Evolutionary conservation across 2,888 invertebrate genomes (phyloP).

Genomic region (Chrysolina americana): DNA sequence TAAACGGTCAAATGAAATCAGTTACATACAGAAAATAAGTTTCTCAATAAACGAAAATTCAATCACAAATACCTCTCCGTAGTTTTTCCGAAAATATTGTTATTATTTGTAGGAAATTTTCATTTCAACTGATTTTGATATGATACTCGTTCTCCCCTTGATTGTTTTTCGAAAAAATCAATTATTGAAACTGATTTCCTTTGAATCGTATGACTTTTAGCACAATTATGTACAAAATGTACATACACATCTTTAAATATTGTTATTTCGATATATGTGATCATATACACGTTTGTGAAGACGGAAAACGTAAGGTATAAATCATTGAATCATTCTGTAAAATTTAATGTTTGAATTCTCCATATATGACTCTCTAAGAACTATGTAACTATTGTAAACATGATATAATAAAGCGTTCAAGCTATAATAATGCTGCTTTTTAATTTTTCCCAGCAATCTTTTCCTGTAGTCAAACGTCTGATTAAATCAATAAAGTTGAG

Average conservation of each 20-base stretch:
- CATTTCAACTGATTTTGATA: no score
- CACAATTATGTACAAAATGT: slow-evolving; percentile 64
- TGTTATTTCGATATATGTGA: slow-evolving; percentile 66
- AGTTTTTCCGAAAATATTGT: no score
- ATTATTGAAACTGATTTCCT: slow-evolving; percentile 3
- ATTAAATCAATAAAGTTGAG: no score
- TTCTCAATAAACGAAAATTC: no score
- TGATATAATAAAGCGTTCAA: slow-evolving; percentile 60
- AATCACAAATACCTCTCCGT: no score
- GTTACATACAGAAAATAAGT: no score
- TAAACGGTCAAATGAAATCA: not conserved
- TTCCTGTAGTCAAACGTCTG: no score
- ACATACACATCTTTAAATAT: slow-evolving; percentile 63
- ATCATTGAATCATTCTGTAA: slow-evolving; percentile 49
- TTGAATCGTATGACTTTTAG: slow-evolving; percentile 36
- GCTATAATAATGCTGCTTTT: slow-evolving; percentile 35
- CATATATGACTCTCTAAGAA: slow-evolving; percentile 54
- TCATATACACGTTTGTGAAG: slow-evolving; percentile 59
- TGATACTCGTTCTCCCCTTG: no score
- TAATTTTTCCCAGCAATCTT: not conserved
- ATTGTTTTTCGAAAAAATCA: no score
- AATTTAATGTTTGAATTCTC: slow-evolving; percentile 58
- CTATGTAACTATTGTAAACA: slow-evolving; percentile 58
- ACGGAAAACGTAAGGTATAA: slow-evolving; percentile 34
- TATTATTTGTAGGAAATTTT: no score